Conservation (phyloP, 2,888 invertebrate genomes). For the Listrodromus nycthemerus region DNA sequence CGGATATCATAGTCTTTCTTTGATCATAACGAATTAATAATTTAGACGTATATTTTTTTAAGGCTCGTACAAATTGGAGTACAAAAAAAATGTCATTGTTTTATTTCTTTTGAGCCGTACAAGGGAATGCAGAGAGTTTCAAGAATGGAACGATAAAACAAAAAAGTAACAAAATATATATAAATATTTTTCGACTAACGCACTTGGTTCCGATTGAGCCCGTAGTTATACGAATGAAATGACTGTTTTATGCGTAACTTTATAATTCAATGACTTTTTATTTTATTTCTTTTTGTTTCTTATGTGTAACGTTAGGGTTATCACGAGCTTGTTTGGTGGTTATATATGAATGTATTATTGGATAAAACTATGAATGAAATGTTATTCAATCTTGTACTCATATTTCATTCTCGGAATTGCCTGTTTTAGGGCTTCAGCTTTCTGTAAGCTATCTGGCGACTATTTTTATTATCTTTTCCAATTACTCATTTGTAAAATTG, state of each 20-base stretch:
- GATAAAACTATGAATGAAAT: constrained; percentile 33
- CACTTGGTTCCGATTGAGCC: constrained; percentile 24
- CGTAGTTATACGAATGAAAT: constrained; percentile 23
- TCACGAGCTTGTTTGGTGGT: constrained; percentile 35
- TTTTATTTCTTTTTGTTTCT: constrained; percentile 27
- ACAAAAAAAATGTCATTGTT: constrained; percentile 6
- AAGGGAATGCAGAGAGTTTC: background rate
- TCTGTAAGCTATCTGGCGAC: too few relatives aligned
- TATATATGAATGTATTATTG: constrained; percentile 28
- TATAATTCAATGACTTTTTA: background rate
- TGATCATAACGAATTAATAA: background rate
- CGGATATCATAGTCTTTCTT: background rate
- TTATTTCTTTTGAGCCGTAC: constrained; percentile 17
- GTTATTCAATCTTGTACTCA: constrained; percentile 26
- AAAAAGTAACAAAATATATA: constrained; percentile 14
- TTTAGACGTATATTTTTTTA: background rate
- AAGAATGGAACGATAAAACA: constrained; percentile 1
- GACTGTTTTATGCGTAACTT: constrained; percentile 36
- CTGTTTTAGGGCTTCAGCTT: too few relatives aligned
- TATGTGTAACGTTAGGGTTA: constrained; percentile 32
- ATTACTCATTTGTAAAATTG: too few relatives aligned
- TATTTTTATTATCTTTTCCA: too few relatives aligned
- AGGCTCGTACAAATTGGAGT: constrained; percentile 8
- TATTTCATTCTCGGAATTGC: background rate
- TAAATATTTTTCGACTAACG: constrained; percentile 47